Conservation (phyloP, 2,797 vertebrate species). For the Orestias chungarensis region DNA sequence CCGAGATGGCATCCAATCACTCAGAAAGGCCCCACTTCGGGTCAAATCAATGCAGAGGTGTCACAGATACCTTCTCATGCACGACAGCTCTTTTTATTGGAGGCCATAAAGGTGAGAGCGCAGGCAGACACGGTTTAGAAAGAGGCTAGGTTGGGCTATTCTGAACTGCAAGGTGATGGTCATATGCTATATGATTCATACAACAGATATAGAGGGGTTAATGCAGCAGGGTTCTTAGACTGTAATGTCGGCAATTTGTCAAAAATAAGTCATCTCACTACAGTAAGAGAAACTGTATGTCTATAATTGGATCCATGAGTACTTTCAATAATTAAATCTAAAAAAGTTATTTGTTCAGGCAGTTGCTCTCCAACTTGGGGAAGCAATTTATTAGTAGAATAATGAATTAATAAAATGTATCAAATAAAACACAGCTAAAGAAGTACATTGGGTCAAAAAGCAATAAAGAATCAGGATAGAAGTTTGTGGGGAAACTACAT, state of each 20-base stretch:
- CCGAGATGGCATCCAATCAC: slow-evolving; percentile 41
- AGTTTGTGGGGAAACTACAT: neutral
- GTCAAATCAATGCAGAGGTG: slow-evolving; percentile 54
- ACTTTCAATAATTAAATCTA: neutral
- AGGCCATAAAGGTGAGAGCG: slow-evolving; percentile 61
- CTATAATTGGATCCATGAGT: neutral
- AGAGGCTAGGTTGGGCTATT: slow-evolving; percentile 48
- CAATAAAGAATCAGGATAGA: neutral
- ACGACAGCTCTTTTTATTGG: slow-evolving; percentile 67
- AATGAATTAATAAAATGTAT: neutral
- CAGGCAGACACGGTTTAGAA: slow-evolving; percentile 43
- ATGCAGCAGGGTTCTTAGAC: slow-evolving; percentile 15
- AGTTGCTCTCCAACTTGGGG: neutral
- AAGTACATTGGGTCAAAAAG: no score
- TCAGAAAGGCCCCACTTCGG: slow-evolving; percentile 50
- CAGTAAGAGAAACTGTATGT: neutral
- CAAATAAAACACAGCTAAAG: neutral
- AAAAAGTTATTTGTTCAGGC: neutral
- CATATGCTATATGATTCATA: slow-evolving; percentile 56
- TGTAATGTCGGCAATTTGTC: slow-evolving; percentile 4
- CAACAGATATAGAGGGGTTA: slow-evolving; percentile 41
- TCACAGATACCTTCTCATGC: slow-evolving; percentile 56
- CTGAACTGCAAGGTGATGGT: slow-evolving; percentile 48
- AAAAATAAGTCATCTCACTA: neutral
- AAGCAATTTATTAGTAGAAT: neutral